Conservation (phyloP, 2,888 invertebrate genomes). For the Stenchaetothrips biformis region DNA sequence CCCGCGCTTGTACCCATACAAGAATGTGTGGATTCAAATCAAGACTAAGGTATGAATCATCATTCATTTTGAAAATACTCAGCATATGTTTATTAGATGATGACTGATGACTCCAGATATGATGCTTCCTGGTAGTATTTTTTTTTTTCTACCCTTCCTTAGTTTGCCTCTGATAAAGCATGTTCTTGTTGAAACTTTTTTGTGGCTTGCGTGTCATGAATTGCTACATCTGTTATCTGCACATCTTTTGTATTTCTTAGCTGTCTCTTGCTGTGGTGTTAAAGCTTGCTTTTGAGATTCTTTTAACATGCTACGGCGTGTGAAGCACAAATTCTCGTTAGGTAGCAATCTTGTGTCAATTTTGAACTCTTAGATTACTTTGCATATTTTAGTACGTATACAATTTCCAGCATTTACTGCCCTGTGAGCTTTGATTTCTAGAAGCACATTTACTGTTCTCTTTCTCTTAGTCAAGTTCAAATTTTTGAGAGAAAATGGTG, state of each 20-base stretch:
- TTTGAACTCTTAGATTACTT: no score
- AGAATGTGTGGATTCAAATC: background rate
- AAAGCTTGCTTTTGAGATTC: background rate
- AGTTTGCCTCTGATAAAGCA: background rate
- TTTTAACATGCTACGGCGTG: background rate
- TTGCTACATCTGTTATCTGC: background rate
- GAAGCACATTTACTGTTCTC: conserved; percentile 2
- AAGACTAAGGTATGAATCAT: conserved; percentile 8
- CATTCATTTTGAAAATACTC: background rate
- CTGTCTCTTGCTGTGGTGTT: background rate
- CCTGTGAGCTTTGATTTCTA: background rate
- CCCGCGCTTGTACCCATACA: background rate
- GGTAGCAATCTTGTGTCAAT: no score
- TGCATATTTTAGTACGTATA: no score
- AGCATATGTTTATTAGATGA: background rate
- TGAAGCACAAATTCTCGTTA: no score
- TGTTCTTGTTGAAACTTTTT: background rate
- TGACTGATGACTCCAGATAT: background rate
- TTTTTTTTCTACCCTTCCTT: background rate
- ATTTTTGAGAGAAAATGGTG: conserved; percentile 28
- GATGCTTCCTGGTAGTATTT: background rate
- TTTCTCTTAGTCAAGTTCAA: conserved; percentile 2
- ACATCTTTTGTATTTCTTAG: background rate
- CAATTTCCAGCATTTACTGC: no score
- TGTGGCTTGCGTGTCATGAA: background rate